phyloP scores from a whole-genome alignment of 2,113 vertebrate species.

The Pituophis catenifer region DNA sequence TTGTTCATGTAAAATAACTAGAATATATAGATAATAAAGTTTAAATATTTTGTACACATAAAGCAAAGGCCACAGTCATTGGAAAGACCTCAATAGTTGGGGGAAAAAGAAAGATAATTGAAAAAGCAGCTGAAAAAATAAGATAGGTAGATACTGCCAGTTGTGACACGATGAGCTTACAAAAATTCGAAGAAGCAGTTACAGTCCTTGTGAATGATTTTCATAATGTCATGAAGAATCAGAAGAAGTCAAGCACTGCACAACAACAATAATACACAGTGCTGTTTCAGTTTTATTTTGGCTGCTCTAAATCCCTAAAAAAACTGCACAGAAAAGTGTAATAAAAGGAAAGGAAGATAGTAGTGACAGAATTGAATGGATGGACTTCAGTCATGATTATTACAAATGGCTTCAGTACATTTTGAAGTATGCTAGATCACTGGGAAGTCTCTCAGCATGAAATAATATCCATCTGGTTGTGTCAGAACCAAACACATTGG shows the following conservation, averaged over 20 bases:
- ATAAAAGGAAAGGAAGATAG: not conserved
- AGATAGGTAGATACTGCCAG: not conserved
- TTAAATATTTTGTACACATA: not conserved
- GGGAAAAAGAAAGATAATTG: not conserved
- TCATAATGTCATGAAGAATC: not conserved
- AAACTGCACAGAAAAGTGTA: not conserved
- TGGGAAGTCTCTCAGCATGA: not conserved
- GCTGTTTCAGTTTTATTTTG: not conserved
- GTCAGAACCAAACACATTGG: slow-evolving; percentile 14
- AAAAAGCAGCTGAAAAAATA: not conserved
- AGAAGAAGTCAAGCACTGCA: not conserved
- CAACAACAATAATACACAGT: not conserved
- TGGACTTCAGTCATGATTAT: no score
- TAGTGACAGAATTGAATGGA: not conserved
- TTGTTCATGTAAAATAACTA: not conserved
- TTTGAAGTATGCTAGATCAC: not conserved
- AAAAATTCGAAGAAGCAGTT: not conserved
- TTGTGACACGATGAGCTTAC: not conserved
- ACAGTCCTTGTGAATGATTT: not conserved
- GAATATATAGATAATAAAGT: not conserved
- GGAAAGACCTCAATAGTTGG: not conserved
- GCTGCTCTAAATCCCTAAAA: not conserved
- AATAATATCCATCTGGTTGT: not conserved
- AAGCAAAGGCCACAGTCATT: not conserved
- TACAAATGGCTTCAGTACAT: no score